Evolutionary conservation across 35 echinoderm and acorn worm genomes (phyloP), one percentile per base, ranked within the genome.

Genomic region (Eucidaris tribuloides): DNA sequence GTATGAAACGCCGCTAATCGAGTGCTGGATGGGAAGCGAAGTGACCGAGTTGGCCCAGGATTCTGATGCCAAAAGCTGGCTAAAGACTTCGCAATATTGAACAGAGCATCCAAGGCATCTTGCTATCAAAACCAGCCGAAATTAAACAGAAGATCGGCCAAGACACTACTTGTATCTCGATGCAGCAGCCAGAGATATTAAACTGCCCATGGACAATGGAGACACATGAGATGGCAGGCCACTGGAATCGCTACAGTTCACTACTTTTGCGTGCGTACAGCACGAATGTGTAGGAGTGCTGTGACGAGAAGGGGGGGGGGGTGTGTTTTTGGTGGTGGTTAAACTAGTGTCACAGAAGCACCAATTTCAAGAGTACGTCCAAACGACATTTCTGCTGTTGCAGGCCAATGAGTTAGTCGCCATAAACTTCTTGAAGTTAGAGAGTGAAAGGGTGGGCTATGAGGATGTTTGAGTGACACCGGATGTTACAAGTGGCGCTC

Each of bases 401-500:
- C 30, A 33, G 57, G 22, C 88, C 81, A 20, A 54, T 77, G 68
- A 91, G n/a, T 31, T 86, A 13, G 58, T 86, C 22, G 82, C 82
- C 18, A 86, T 92, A 5, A 71, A 93, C 27, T 87, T 88, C 74
- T 58, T 76, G 7, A 78, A 66, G 38, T 41, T 87, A 5, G 85
- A 93, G 40, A 62, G 22, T 27, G 85, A 54, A 3, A 83, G 59
- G 27, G 45, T 19, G 55, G 66, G 83, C 1, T 41, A 46, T 86
- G 89, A 92, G 81, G 77, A 92, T 82, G 89, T 92, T 1, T 34
- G 86, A 5, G 83, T 92, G 14, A 56, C 87, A 4, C 81, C 89
- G 15, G 89, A 87, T 81, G 60, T 92, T 49, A 86, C 83, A 7
- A 92, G 82, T 27, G 55, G 38, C 48, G 82, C 89, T 3, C 71